phyloP scores from a whole-genome alignment of 1,140 invertebrate genomes.

The Camponotus pennsylvanicus region DNA sequence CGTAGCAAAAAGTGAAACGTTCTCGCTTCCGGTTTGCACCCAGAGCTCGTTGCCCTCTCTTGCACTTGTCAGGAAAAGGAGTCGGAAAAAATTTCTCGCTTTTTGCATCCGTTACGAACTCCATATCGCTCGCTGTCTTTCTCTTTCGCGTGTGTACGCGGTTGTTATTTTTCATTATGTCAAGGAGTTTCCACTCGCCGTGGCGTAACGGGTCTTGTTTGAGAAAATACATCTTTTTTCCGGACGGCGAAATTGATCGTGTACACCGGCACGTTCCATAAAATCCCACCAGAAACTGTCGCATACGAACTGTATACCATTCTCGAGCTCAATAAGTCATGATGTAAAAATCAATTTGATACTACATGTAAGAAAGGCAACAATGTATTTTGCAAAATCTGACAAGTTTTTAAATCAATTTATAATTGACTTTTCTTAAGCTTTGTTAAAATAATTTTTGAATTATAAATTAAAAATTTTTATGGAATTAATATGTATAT shows the following conservation, averaged over 20 bases:
- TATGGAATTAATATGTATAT: background rate
- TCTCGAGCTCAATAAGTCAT: constrained; percentile 26
- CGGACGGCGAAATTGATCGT: constrained; percentile 48
- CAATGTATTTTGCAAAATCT: background rate
- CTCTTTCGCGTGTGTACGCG: constrained; percentile 5
- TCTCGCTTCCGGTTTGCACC: constrained; percentile 50
- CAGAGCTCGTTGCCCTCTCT: constrained; percentile 40
- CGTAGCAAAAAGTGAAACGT: constrained; percentile 49
- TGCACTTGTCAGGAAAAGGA: constrained; percentile 34
- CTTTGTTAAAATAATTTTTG: background rate
- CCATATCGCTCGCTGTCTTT: constrained; percentile 9
- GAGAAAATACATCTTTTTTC: constrained; percentile 59
- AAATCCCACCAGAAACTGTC: constrained; percentile 47
- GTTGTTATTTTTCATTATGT: constrained; percentile 63
- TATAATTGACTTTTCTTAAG: background rate
- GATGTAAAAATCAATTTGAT: constrained; percentile 44
- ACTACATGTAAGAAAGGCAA: background rate
- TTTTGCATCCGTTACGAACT: constrained; percentile 52
- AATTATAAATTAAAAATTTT: background rate
- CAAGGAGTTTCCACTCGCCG: constrained; percentile 54
- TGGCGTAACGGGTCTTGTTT: constrained; percentile 50
- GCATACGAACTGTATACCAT: constrained; percentile 1
- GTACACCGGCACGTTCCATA: constrained; percentile 46
- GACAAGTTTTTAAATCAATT: background rate
- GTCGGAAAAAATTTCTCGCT: constrained; percentile 55